Conservation (phyloP, 1,140 invertebrate genomes). For the Diorhabda sublineata region DNA sequence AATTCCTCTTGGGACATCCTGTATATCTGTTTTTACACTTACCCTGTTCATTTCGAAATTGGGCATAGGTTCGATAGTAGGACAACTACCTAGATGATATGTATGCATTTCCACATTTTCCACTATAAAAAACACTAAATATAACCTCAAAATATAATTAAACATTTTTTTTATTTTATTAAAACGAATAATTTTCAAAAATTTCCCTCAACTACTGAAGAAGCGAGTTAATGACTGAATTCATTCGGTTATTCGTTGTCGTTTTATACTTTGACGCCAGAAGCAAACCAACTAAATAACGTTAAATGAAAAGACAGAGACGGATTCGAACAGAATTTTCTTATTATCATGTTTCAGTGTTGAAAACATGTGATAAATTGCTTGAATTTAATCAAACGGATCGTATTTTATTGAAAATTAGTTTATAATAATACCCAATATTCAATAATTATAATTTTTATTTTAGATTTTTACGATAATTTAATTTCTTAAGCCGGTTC, state of each 20-base stretch:
- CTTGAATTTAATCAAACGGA: too few species aligned
- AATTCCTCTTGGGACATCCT: too few species aligned
- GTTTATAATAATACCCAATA: too few species aligned
- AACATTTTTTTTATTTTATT: conserved; percentile 10
- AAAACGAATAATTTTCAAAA: neutral
- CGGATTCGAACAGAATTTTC: neutral
- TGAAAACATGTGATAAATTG: too few species aligned
- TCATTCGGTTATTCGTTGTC: neutral
- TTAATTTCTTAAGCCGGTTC: too few species aligned
- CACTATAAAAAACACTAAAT: conserved; percentile 19
- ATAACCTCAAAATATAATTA: neutral
- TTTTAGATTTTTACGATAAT: too few species aligned
- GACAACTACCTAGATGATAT: conserved; percentile 72
- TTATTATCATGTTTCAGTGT: neutral
- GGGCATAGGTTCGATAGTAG: conserved; percentile 63
- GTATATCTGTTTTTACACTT: conserved; percentile 33
- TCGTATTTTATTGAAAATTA: too few species aligned
- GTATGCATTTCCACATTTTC: conserved; percentile 51
- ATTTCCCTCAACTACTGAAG: neutral
- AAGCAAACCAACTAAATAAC: conserved; percentile 4
- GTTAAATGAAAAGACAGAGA: neutral
- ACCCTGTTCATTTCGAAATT: conserved; percentile 70
- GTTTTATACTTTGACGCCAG: conserved; percentile 8
- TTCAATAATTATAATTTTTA: too few species aligned
- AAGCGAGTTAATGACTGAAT: neutral